Conservation (phyloP, 2,797 vertebrate genomes). For the Syndactyla subalaris region DNA sequence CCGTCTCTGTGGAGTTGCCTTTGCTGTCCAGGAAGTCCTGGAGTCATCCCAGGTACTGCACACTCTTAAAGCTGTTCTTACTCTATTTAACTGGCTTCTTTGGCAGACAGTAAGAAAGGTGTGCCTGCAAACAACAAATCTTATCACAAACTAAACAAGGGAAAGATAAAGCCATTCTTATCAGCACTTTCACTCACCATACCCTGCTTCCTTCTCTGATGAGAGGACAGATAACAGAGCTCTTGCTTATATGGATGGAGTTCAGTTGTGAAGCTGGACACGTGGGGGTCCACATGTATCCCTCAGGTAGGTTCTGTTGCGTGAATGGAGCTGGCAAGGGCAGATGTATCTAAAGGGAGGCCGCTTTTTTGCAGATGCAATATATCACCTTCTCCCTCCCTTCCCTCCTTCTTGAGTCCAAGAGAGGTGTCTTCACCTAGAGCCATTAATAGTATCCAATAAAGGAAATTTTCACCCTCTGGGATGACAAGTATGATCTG, state of each 20-base stretch:
- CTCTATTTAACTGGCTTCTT: background rate
- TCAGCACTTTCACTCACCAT: background rate
- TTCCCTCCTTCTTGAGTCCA: background rate
- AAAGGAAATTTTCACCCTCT: conserved; percentile 25
- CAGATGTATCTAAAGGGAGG: background rate
- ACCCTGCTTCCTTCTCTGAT: background rate
- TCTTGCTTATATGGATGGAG: background rate
- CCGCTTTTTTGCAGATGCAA: background rate
- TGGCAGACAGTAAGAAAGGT: background rate
- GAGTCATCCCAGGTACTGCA: rapidly evolving
- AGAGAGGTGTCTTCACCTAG: background rate
- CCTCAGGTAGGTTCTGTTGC: background rate
- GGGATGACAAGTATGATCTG: background rate
- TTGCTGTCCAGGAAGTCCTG: background rate
- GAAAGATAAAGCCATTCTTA: conserved; percentile 12
- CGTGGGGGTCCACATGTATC: rapidly evolving
- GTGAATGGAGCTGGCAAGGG: background rate
- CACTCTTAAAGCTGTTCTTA: background rate
- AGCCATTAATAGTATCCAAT: background rate
- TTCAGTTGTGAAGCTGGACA: background rate
- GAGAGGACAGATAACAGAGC: background rate
- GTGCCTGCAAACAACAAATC: background rate
- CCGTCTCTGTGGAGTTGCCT: background rate
- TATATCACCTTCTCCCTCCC: background rate
- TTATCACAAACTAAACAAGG: background rate